Percentiles rank a stretch among this genome's conserved stretches.
These are phyloP conservation scores for Ammospiza maritima DNA, from an alignment of 2,797 vertebrate genomes.

Conservation along the genomic window DNA sequence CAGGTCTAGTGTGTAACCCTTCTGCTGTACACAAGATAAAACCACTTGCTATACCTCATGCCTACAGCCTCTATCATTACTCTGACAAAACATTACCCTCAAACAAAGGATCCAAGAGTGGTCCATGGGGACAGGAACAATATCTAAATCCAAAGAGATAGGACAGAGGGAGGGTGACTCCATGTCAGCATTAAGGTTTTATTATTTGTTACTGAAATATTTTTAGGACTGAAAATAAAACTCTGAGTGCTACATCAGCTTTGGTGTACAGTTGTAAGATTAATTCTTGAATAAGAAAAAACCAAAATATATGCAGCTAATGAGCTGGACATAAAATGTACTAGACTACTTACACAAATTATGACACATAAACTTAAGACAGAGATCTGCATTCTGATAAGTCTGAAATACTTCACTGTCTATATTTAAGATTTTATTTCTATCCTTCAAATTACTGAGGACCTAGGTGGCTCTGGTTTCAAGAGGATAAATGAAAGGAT, in stretches of 20 bases:
- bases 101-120: not conserved
- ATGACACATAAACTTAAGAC: not conserved
- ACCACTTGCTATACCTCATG: not conserved
- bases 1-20: not conserved
- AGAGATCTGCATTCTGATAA: not conserved
- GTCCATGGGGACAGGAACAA: not conserved
- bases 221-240: not conserved
- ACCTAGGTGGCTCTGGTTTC: not conserved
- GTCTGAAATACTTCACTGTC: not conserved
- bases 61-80: not conserved
- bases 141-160: not conserved
- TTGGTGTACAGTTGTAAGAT: not conserved
- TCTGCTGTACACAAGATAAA: constrained; percentile 47
- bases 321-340: not conserved
- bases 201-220: not conserved
- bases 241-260: not conserved
- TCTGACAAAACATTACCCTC: not conserved
- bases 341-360: not conserved
- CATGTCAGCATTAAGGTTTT: not conserved
- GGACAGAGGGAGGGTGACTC: not conserved
- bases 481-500: not conserved
- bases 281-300: not conserved
- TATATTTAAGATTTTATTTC: not conserved
- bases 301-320: accelerated
- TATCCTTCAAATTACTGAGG: not conserved